Evolutionary conservation across 2,888 invertebrate genomes (phyloP).

Genomic region (Campoplex capitator): DNA sequence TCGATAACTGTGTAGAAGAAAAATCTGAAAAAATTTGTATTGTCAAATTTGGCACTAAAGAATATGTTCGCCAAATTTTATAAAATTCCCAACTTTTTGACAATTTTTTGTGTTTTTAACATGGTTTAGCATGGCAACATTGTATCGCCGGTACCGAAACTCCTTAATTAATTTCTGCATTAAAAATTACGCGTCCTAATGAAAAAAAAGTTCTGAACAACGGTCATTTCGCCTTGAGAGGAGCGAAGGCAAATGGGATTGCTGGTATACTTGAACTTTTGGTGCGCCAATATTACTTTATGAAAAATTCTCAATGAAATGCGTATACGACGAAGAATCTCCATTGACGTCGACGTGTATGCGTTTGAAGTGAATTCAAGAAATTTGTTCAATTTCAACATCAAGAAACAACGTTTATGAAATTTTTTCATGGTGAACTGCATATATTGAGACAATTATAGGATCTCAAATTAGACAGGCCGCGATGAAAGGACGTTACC

Average conservation of each 20-base stretch:
- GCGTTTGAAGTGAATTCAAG: neutral
- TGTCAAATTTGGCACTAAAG: too few relatives aligned
- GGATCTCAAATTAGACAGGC: neutral
- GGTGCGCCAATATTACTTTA: neutral
- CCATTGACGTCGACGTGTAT: too few relatives aligned
- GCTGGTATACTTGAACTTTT: neutral
- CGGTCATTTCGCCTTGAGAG: neutral
- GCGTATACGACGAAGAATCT: neutral
- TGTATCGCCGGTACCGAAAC: too few relatives aligned
- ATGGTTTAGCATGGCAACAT: too few relatives aligned
- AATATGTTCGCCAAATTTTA: too few relatives aligned
- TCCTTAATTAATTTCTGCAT: neutral
- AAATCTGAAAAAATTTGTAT: too few relatives aligned
- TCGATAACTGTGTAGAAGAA: too few relatives aligned
- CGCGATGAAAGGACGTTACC: neutral
- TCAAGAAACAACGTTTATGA: neutral
- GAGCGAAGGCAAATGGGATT: neutral
- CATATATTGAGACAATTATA: too few relatives aligned
- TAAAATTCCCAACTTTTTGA: too few relatives aligned
- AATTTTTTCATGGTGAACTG: neutral
- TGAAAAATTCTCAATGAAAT: neutral
- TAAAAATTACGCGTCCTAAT: neutral
- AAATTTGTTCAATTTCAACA: neutral
- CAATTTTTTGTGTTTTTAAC: too few relatives aligned
- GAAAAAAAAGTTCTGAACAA: neutral